A percentile compares a stretch with the other conserved stretches of the same genome.
Conservation (phyloP, 1,140 invertebrate species). For the Zaprionus inermis region DNA sequence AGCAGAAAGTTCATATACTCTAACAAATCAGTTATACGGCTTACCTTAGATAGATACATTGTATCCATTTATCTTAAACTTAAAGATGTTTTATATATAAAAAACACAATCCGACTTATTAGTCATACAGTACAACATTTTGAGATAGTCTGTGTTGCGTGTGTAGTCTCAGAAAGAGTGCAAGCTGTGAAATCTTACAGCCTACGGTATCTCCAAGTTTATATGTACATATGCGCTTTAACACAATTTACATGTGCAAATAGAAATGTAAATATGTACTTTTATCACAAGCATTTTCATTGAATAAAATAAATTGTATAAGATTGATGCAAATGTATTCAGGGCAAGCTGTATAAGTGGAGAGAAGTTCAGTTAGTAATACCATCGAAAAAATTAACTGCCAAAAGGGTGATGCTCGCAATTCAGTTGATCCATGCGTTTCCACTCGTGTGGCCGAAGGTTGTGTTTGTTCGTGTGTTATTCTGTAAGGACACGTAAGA, state of each 20-base stretch:
- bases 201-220: neutral
- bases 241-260: neutral
- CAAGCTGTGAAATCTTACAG: neutral
- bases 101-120: neutral
- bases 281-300: neutral
- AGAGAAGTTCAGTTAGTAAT: neutral
- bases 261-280: neutral
- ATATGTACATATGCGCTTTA: neutral
- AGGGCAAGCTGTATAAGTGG: neutral
- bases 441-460: neutral
- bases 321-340: constrained; percentile 5
- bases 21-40: too few species aligned
- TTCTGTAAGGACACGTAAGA: neutral
- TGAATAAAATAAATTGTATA: neutral
- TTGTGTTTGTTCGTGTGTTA: neutral
- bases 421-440: neutral
- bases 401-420: neutral
- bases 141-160: neutral
- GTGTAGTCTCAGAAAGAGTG: neutral
- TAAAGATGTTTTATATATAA: neutral
- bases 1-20: too few species aligned
- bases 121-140: neutral
- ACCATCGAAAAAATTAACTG: neutral
- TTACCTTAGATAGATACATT: too few species aligned
- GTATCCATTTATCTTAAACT: too few species aligned